Evolutionary conservation across 2,888 invertebrate species (phyloP), one percentile per base, ranked within the genome.

Genomic region (Hypena proboscidalis): DNA sequence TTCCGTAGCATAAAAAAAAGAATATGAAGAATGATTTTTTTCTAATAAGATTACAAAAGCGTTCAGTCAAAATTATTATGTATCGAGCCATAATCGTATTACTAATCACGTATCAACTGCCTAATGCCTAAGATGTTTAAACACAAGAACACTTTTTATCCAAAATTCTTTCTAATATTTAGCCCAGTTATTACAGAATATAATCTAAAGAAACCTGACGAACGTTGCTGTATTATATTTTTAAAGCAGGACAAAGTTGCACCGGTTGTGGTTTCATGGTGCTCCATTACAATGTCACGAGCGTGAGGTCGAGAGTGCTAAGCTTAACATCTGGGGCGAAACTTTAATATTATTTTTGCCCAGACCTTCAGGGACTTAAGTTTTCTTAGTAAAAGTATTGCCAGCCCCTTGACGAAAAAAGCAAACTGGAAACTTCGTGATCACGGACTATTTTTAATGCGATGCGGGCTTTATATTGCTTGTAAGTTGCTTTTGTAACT

Each of bases 331-430:
- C 19, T 40, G 20, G 44, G 29, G 49, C 8, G 35, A 7, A 52
- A 46, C 42, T 48, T 41, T 30, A 19, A 39, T 44, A 34, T 46
- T 37, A 36, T 46, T 53, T 19, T 38, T 48, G n/a, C 11, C 13
- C 42, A 37, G 25, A 39, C 11, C 44, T 57, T 34, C 4, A 37
- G 58, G 39, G 53, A 45, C 15, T 33, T 31, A 41, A 51, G 32
- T 46, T 58, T 57, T 51, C 40, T 48, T 25, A 13, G 30, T 20
- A 35, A 23, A 48, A 49, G 23, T 56, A 46, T 60, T 41, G 35
- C 30, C 17, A 9, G 22, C 43, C 57, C 39, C 41, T 3, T 4
- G 34, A n/a, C 2, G 9, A 9, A 19, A n/a, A 21, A 13, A 27
- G 27, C 21, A 9, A 30, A 30, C 30, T 35, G 23, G 17, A 15